Evolutionary conservation across 1,140 invertebrate genomes (phyloP).

Genomic region (Scaptomyza graminum): DNA sequence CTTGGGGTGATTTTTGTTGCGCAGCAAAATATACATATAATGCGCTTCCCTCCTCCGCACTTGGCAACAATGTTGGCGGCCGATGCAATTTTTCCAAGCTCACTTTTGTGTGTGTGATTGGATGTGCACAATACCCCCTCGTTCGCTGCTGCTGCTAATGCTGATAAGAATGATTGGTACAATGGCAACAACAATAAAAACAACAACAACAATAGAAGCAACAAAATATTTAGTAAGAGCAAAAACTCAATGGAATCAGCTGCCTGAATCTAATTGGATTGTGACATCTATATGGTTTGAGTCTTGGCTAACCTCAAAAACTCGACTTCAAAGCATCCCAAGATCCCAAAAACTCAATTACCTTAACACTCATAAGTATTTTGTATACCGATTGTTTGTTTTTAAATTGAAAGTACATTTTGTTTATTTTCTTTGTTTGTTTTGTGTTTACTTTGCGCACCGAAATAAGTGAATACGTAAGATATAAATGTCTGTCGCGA

Average conservation of each 20-base stretch:
- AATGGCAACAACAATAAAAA: slow-evolving; percentile 45
- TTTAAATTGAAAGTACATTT: slow-evolving; percentile 41
- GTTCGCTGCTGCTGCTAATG: slow-evolving; percentile 53
- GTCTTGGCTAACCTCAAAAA: slow-evolving; percentile 31
- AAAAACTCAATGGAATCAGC: slow-evolving; percentile 8
- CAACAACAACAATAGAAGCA: slow-evolving; percentile 8
- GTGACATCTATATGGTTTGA: slow-evolving; percentile 23
- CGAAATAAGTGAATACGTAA: slow-evolving; percentile 40
- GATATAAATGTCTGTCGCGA: not conserved
- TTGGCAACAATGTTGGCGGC: slow-evolving; percentile 71
- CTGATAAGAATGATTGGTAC: slow-evolving; percentile 78
- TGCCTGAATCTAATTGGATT: slow-evolving; percentile 52
- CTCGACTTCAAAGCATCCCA: too few species aligned
- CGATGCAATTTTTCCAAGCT: slow-evolving; percentile 36
- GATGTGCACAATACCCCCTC: slow-evolving; percentile 29
- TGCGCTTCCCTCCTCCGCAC: slow-evolving; percentile 57
- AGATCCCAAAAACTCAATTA: too few species aligned
- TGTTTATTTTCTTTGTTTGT: slow-evolving; percentile 17
- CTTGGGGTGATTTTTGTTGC: slow-evolving; percentile 54
- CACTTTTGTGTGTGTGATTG: slow-evolving; percentile 53
- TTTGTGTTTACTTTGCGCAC: slow-evolving; percentile 53
- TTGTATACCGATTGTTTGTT: slow-evolving; percentile 38
- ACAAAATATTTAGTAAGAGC: slow-evolving; percentile 19
- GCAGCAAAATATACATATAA: slow-evolving; percentile 57
- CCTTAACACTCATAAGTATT: not conserved